phyloP scores from a whole-genome alignment of 1,140 invertebrate genomes.

The Drosophila varians region DNA sequence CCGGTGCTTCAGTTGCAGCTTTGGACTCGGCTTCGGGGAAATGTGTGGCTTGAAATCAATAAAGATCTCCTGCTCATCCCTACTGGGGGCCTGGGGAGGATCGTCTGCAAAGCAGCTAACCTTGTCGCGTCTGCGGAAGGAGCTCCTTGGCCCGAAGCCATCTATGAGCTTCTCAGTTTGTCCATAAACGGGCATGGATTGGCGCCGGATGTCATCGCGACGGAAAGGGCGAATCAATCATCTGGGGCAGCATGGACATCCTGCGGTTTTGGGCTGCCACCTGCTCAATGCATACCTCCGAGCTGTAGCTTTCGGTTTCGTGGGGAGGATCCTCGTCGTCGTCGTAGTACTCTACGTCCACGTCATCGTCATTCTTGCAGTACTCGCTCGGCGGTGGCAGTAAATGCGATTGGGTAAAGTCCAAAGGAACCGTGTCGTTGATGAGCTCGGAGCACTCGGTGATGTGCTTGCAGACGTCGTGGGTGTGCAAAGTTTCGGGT shows the following conservation, averaged over 20 bases:
- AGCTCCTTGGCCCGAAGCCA: constrained; percentile 68
- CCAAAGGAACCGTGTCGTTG: constrained; percentile 61
- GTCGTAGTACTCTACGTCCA: constrained; percentile 48
- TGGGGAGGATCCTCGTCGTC: constrained; percentile 49
- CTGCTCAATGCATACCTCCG: constrained; percentile 56
- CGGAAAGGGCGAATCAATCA: constrained; percentile 70
- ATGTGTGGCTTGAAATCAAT: constrained; percentile 93
- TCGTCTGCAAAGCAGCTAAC: constrained; percentile 70
- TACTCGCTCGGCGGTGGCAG: constrained; percentile 76
- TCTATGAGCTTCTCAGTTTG: constrained; percentile 79
- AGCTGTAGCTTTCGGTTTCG: constrained; percentile 66
- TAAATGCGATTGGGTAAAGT: constrained; percentile 69
- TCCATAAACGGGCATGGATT: constrained; percentile 76
- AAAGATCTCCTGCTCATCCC: constrained; percentile 91
- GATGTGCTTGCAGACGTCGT: constrained; percentile 76
- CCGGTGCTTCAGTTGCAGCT: constrained; percentile 83
- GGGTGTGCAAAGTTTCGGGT: constrained; percentile 52
- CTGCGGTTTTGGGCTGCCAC: constrained; percentile 49
- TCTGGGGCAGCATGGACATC: constrained; percentile 69
- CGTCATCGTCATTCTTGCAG: constrained; percentile 70
- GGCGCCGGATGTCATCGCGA: constrained; percentile 66
- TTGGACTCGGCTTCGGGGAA: constrained; percentile 86
- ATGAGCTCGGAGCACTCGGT: constrained; percentile 75
- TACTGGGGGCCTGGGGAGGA: background rate
- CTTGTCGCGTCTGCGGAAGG: constrained; percentile 67